Evolutionary conservation across 2,888 invertebrate genomes (phyloP), one percentile per base, ranked within the genome.

Genomic region (Sinotaia quadrata): DNA sequence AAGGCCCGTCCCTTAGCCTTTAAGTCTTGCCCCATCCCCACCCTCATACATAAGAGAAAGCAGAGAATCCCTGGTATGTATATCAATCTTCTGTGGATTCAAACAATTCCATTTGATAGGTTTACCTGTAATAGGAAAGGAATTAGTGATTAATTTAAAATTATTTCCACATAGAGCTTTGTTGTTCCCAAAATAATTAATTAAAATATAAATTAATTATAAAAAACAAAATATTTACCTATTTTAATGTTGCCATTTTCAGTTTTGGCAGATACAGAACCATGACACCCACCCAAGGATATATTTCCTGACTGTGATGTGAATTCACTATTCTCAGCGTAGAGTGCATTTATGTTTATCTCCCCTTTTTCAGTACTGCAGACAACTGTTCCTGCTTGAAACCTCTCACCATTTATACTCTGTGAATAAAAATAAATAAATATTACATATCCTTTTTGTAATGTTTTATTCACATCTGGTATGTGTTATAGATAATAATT

Each of bases 341-440:
- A 63, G 8, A 63, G 36, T 8, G 52, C 54, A 29, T 63, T 63
- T 8, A 63, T 41, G 63, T 63, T 24, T 15, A 63, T 29, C 21
- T 63, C 63, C 31, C 63, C 63, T 4, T 18, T 7, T 31, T 63
- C 52, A 37, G 63, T 63, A 12, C 2, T 3, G n/a, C 52, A 54
- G 8, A 27, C 27, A 15, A 63, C 24, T 27, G 51, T 51, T 34
- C 8, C 21, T 4, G 52, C 63, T 18, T 63, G 63, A 7, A 63
- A 21, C 31, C 63, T 37, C n/a, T 54, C 63, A 27, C 52, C 63
- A 2, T 4, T 37, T 37, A 63, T 63, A 15, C n/a, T 51, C 63
- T 63, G 63, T 1, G 12, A 49, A 21, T 21, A 18, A 47, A 47
- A 15, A 47, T 8, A n/a, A n/a, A n/a, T n/a, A n/a, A n/a, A n/a